Evolutionary conservation across 2,797 vertebrate genomes (phyloP).

Genomic region (Urocyon cinereoargenteus): DNA sequence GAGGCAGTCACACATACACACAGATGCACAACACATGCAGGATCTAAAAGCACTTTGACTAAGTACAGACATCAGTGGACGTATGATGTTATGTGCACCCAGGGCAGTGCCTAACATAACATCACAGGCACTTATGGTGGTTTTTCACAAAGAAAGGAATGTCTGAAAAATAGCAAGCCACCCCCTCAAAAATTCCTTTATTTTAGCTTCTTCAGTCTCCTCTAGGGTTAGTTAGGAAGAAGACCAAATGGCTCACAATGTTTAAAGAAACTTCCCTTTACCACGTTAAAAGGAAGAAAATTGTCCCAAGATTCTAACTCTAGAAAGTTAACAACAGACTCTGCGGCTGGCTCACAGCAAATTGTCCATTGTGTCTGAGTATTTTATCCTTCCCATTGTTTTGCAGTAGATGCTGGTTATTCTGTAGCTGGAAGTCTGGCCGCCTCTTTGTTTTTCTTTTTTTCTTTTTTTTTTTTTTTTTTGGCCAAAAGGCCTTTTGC

Average conservation of each 20-base stretch:
- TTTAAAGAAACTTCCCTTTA: neutral
- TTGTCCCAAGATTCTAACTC: neutral
- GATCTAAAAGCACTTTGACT: neutral
- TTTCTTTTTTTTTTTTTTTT: neutral
- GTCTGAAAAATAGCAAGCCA: neutral
- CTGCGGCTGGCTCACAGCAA: neutral
- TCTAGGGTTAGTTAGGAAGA: neutral
- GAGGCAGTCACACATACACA: neutral
- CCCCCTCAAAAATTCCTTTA: neutral
- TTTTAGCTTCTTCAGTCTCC: neutral
- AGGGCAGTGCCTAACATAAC: neutral
- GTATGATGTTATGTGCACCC: accelerated
- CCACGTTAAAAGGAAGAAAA: slow-evolving; percentile 4
- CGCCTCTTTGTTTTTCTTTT: slow-evolving; percentile 22
- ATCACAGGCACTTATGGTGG: neutral
- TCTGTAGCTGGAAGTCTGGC: slow-evolving; percentile 40
- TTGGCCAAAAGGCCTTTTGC: slow-evolving; percentile 46
- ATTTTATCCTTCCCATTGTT: neutral
- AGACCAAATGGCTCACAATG: neutral
- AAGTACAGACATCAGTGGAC: neutral
- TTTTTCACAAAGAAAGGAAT: neutral
- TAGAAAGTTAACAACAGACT: neutral
- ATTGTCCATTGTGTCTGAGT: neutral
- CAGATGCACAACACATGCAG: neutral
- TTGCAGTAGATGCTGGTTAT: neutral